Percentiles rank a stretch among this genome's conserved stretches.
Conservation (phyloP, 1,140 invertebrate species). For the Chironomus striatipennis region DNA sequence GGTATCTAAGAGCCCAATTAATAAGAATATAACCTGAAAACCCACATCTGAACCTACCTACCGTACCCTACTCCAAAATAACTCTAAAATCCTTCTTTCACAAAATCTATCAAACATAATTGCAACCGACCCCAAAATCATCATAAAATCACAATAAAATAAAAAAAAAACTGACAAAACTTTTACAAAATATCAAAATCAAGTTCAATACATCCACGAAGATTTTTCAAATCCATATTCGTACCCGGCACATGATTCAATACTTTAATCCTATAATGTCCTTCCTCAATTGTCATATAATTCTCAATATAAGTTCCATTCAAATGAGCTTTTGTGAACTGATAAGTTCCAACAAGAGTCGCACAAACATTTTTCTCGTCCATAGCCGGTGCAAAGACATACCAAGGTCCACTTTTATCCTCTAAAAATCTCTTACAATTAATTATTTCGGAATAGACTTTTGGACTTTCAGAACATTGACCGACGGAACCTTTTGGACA, state of each 20-base stretch:
- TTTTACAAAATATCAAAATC: slow-evolving; percentile 6
- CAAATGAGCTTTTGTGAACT: neutral
- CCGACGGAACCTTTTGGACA: neutral
- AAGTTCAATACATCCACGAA: neutral
- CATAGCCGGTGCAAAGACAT: neutral
- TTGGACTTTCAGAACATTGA: neutral
- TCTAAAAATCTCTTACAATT: neutral
- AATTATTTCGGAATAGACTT: neutral
- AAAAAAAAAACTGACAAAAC: no score
- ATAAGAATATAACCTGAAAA: no score
- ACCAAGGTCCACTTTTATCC: neutral
- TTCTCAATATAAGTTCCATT: neutral
- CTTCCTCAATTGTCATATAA: neutral
- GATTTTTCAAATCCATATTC: neutral
- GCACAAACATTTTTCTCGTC: neutral
- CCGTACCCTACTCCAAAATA: no score
- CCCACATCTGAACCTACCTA: no score
- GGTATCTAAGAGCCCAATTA: no score
- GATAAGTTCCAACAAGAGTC: neutral
- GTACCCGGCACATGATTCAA: neutral
- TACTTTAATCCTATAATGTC: neutral
- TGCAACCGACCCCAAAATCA: no score
- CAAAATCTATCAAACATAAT: no score
- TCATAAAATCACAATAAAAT: no score
- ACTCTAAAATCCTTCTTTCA: no score